phyloP scores from a whole-genome alignment of 2,113 vertebrate species.

The Microcebus griseorufus region DNA sequence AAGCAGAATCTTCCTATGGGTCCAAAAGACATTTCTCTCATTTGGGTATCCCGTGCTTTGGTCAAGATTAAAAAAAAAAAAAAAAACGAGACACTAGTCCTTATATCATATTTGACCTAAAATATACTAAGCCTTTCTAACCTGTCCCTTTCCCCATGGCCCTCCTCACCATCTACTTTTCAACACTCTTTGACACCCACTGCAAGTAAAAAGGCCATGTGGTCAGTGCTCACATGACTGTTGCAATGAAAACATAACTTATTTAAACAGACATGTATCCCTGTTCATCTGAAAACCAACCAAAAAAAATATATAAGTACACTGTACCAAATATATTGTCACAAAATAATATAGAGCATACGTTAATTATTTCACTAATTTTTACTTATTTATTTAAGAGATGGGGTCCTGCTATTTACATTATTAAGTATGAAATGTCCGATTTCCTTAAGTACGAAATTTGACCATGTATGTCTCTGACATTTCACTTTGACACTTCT shows the following conservation, averaged over 20 bases:
- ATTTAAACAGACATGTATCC: neutral
- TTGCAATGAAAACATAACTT: slow-evolving; percentile 5
- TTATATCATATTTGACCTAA: neutral
- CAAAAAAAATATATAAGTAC: neutral
- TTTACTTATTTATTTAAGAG: neutral
- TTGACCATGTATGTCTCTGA: no score
- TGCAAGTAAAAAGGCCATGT: neutral
- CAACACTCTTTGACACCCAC: neutral
- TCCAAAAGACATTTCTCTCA: neutral
- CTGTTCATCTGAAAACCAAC: slow-evolving; percentile 35
- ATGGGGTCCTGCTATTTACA: neutral
- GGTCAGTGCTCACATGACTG: neutral
- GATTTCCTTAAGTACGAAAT: no score
- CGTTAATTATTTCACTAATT: neutral
- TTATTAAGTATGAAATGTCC: no score
- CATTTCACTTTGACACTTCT: no score
- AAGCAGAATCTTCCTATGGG: neutral
- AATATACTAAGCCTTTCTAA: neutral
- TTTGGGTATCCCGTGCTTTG: neutral
- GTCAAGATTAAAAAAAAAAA: neutral
- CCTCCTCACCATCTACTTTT: neutral
- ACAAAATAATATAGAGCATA: neutral
- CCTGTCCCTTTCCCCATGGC: neutral
- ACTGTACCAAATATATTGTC: neutral
- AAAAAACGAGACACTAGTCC: no score